Base-by-base conservation (phyloP, 2,888 invertebrate species). In the Lithophane leautieri region DNA sequence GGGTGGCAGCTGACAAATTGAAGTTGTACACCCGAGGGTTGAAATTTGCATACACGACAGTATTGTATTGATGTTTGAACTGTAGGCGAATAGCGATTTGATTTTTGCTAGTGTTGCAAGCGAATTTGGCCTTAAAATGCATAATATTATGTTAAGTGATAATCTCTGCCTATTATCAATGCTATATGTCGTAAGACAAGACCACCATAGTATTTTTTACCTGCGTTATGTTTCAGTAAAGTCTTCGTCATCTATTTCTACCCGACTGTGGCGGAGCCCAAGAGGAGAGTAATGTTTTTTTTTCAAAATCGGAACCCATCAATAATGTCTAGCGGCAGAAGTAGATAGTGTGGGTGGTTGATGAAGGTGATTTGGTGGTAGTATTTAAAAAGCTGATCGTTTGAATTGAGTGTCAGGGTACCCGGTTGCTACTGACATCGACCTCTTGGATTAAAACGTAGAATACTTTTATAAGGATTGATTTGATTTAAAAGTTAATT, bases 41-140 rank as follows among this genome's bases (percentile, higher is more conserved):
- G 85, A 87, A 92, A 95, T 95, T 94, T 94, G 93, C 94, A 94
- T 95, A 91, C 90, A 93, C 91, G 91, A 89, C 89, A 89, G 92
- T 90, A 78, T 78, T 92, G 91, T 90, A 89, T 89, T 81, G 83
- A 50, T 34, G 73, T 63, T 68, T 71, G 81, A 77, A 82, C 65
- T 73, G 74, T 54, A 76, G 73, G 76, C 52, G 58, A 47, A 44
- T 1, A 81, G 83, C 86, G 82, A 40, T 73, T 78, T 71, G 28
- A 28, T 12, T 63, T 76, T 62, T 54, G 14, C 8, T 8, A 11
- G 9, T 25, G 2, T n/a, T 44, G 16, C 25, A 73, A 52, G 22
- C 12, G 34, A 77, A 54, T 78, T 58, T 34, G 42, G 2, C 1
- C 54, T 70, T 68, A 9, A 12, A 9, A 12, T 34, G 11, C 3